Evolutionary conservation across 2,797 vertebrate genomes (phyloP), one percentile per base, ranked within the genome.

Genomic region (Esox lucius): DNA sequence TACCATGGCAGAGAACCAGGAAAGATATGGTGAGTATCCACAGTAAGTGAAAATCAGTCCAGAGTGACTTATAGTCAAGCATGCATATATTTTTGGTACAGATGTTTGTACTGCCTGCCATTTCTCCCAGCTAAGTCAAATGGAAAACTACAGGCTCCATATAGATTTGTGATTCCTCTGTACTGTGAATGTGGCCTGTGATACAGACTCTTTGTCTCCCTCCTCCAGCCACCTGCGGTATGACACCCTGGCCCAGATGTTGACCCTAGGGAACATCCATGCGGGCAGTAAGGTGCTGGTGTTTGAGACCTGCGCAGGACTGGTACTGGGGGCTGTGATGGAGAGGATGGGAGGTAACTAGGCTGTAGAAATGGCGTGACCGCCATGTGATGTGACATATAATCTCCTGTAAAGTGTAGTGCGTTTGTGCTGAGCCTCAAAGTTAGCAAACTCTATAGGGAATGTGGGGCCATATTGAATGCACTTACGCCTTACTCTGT

Each of bases 1-100:
- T 99, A 99, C 86, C 96, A 98, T 66, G 96, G 96, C 82, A 94
- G 98, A 81, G 97, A 99, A 84, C 98, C 98, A 64, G 97, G 96
- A 59, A 99, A 99, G 94, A 96, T 99, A 84, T 98, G 96, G 98
- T 99, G 92, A 91, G 96, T 86, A 71, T 35, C 51, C 59, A 12
- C 0, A 2, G 56, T 24, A 59, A 12, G n/a, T 61, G 5, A 24
- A 26, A 59, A 16, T n/a, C 1, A 12, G n/a, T 13, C 9, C 42
- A 46, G 1, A 46, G 3, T 46, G 9, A 46, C 42, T 46, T 39
- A 39, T 39, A 39, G 0, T 31, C 4, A 39, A 39, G 35, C 35
- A 39, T 39, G 1, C 0, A 39, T 3, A 13, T 11, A 13, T 46
- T 46, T 46, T 46, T 42, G 42, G 42, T 46, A 1, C 1, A 46